phyloP scores from a whole-genome alignment of 2,113 vertebrate genomes.

The Erpornis zantholeuca region DNA sequence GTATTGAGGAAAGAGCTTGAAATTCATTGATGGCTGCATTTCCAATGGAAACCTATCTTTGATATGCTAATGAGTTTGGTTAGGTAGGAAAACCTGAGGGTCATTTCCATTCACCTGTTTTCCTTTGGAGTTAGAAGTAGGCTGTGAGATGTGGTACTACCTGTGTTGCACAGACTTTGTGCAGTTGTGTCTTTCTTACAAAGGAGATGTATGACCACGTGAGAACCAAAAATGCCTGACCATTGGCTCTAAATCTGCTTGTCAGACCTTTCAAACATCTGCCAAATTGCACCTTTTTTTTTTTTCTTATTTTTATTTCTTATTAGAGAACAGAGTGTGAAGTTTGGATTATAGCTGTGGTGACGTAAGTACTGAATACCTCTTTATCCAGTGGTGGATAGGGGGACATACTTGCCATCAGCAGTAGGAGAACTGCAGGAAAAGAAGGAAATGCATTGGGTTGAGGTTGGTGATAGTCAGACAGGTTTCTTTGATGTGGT shows the following conservation, averaged over 20 bases:
- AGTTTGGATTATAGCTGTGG: not conserved
- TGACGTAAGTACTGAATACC: not conserved
- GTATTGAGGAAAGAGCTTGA: not conserved
- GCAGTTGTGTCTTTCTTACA: not conserved
- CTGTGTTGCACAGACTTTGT: not conserved
- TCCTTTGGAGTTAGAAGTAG: not conserved
- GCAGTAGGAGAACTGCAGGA: not conserved
- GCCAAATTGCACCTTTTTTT: not conserved
- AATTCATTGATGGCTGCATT: not conserved
- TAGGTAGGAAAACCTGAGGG: not conserved
- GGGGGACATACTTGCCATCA: fast-evolving
- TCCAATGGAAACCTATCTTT: not conserved
- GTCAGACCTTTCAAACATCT: not conserved
- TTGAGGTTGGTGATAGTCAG: not conserved
- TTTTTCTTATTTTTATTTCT: not conserved
- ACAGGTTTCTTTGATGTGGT: not conserved
- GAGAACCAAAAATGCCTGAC: not conserved
- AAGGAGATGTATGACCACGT: not conserved
- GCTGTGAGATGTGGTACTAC: no score
- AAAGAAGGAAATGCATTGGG: not conserved
- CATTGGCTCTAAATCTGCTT: not conserved
- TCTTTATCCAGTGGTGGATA: not conserved
- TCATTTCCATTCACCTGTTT: not conserved
- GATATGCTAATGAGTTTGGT: not conserved
- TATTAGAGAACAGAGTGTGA: not conserved